Evolutionary conservation across 2,888 invertebrate species (phyloP).

Genomic region (Lasioglossum villosulum): DNA sequence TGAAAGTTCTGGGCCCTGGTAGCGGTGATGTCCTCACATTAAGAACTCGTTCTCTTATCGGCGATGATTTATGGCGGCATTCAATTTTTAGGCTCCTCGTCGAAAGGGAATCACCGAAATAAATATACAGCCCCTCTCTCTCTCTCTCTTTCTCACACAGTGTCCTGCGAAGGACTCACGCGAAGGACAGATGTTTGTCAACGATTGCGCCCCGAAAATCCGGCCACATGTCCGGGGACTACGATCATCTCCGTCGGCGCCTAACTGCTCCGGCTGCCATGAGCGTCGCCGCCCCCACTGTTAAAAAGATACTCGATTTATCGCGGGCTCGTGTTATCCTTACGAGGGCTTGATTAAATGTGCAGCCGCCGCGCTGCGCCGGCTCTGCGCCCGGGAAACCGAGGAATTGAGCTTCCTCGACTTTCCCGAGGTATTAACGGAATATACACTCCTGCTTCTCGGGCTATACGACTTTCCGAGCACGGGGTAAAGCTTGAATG

Average conservation of each 20-base stretch:
- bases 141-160: neutral
- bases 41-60: slow-evolving; percentile 78
- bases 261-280: slow-evolving; percentile 40
- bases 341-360: slow-evolving; percentile 54
- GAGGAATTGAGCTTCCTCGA: neutral
- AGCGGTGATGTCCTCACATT: slow-evolving; percentile 77
- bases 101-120: slow-evolving; percentile 74
- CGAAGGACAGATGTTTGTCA: slow-evolving; percentile 69
- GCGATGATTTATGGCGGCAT: slow-evolving; percentile 75
- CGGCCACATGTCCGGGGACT: slow-evolving; percentile 57
- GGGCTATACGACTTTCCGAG: neutral
- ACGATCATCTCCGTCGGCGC: slow-evolving; percentile 26
- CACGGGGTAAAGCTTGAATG: neutral
- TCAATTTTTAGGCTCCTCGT: slow-evolving; percentile 75
- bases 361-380: slow-evolving; percentile 11
- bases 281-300: slow-evolving; percentile 51
- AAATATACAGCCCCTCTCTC: slow-evolving; percentile 60
- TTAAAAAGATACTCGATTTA: slow-evolving; percentile 57
- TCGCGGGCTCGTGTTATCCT: slow-evolving; percentile 56
- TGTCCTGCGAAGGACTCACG: slow-evolving; percentile 52
- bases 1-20: slow-evolving; percentile 58
- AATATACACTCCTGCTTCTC: neutral
- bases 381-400: neutral
- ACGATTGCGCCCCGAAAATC: slow-evolving; percentile 44
- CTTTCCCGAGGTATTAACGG: neutral